Percentiles rank a stretch among this genome's conserved stretches.
These are phyloP conservation scores for Leptinotarsa lineolata DNA, from an alignment of 1,140 invertebrate genomes.

Conservation along the genomic window DNA sequence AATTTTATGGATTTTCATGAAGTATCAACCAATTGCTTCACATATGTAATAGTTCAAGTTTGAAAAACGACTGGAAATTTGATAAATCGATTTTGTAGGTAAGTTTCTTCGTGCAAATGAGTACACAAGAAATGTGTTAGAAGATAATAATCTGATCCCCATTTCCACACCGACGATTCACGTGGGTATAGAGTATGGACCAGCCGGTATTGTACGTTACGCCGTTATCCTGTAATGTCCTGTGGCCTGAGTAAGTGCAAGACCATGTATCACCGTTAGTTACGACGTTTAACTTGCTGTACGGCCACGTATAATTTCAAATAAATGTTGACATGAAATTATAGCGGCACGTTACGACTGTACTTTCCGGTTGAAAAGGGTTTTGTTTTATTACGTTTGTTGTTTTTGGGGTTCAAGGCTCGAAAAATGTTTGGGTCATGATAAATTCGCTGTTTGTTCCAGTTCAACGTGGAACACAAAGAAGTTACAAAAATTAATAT, in stretches of 20 bases:
- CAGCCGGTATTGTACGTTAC: not conserved
- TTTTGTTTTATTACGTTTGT: constrained; percentile 7
- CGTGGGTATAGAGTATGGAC: not conserved
- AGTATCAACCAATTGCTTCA: too few relatives aligned
- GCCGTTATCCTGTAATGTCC: not conserved
- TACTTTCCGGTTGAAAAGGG: constrained; percentile 2
- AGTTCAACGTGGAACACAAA: too few relatives aligned
- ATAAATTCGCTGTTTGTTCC: too few relatives aligned
- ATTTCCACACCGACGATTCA: not conserved
- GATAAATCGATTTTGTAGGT: too few relatives aligned
- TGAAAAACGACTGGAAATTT: too few relatives aligned
- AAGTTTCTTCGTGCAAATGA: not conserved
- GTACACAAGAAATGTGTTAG: not conserved
- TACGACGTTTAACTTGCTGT: constrained; percentile 1
- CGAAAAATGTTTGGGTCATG: not conserved
- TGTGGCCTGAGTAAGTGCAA: not conserved
- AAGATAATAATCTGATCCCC: not conserved
- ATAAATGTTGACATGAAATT: constrained; percentile 9
- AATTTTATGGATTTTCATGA: too few relatives aligned
- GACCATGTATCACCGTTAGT: constrained; percentile 5
- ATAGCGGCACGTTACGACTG: constrained; percentile 4
- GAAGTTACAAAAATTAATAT: too few relatives aligned
- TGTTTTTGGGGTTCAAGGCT: not conserved
- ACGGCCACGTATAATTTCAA: constrained; percentile 2
- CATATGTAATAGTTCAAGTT: too few relatives aligned